phyloP scores from a whole-genome alignment of 1,140 invertebrate genomes.

The Cydia fagiglandana region DNA sequence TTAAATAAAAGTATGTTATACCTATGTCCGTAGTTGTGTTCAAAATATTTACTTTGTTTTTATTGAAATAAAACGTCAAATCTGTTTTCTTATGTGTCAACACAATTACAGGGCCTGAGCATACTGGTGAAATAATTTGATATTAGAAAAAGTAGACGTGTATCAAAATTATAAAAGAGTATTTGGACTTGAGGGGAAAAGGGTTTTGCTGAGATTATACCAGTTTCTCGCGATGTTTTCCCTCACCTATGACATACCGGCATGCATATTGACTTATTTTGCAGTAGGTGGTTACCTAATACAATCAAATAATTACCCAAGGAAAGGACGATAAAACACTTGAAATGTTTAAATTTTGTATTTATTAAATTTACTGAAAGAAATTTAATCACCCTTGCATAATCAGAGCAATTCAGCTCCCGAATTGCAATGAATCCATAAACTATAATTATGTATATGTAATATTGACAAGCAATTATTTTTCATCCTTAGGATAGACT shows the following conservation, averaged over 20 bases:
- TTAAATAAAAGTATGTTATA: too few relatives aligned
- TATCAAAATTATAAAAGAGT: too few relatives aligned
- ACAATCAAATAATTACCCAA: too few relatives aligned
- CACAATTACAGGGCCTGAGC: background rate
- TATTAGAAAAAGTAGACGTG: background rate
- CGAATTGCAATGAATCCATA: background rate
- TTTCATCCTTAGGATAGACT: slow-evolving; percentile 81
- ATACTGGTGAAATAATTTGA: background rate
- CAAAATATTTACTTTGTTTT: background rate
- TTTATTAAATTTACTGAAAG: too few relatives aligned
- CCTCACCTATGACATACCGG: background rate
- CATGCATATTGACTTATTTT: background rate
- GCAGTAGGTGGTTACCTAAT: background rate
- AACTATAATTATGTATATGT: background rate
- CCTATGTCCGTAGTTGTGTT: too few relatives aligned
- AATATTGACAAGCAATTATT: slow-evolving; percentile 51
- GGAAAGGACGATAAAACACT: too few relatives aligned
- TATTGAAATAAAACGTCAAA: slow-evolving; percentile 11
- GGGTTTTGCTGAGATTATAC: background rate
- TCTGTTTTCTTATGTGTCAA: slow-evolving; percentile 25
- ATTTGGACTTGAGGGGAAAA: background rate
- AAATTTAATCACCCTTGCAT: too few relatives aligned
- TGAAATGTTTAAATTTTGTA: too few relatives aligned
- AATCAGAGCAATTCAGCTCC: background rate
- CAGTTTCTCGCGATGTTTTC: background rate